Evolutionary conservation across 2,888 invertebrate species (phyloP).

Genomic region (Synergus japonicus): DNA sequence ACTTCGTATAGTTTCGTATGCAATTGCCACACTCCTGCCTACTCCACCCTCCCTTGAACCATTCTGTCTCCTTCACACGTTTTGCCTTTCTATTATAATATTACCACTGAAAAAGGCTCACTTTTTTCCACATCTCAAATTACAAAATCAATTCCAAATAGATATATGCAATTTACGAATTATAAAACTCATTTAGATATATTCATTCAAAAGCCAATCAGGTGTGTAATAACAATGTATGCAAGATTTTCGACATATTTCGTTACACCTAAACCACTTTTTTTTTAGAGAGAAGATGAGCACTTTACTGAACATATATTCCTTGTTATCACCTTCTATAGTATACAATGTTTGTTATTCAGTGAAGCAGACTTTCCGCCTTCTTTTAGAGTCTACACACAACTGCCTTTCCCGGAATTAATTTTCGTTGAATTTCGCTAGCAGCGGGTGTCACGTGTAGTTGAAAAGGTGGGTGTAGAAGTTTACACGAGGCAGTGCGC

Average conservation of each 20-base stretch:
- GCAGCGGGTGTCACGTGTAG: conserved; percentile 43
- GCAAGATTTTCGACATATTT: too few species aligned
- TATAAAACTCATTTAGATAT: background rate
- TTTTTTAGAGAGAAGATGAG: too few species aligned
- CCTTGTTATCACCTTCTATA: background rate
- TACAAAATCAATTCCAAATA: background rate
- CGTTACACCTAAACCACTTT: too few species aligned
- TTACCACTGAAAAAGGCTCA: background rate
- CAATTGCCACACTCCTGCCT: conserved; percentile 64
- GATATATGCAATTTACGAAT: background rate
- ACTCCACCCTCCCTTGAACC: conserved; percentile 58
- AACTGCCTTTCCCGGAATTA: background rate
- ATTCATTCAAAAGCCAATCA: too few species aligned
- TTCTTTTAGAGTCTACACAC: background rate
- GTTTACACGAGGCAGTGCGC: conserved; percentile 41
- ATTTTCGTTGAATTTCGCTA: conserved; percentile 36
- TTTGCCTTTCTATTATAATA: conserved; percentile 9
- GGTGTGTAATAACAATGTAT: too few species aligned
- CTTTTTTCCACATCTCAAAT: background rate
- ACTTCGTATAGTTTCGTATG: conserved; percentile 62
- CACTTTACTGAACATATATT: background rate
- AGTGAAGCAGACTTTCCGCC: background rate
- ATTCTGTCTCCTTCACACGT: conserved; percentile 52
- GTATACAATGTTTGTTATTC: background rate
- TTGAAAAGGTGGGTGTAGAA: conserved; percentile 43